These are phyloP conservation scores for Conus betulinus DNA, from an alignment of 1,140 invertebrate genomes.

Conservation along the genomic window DNA sequence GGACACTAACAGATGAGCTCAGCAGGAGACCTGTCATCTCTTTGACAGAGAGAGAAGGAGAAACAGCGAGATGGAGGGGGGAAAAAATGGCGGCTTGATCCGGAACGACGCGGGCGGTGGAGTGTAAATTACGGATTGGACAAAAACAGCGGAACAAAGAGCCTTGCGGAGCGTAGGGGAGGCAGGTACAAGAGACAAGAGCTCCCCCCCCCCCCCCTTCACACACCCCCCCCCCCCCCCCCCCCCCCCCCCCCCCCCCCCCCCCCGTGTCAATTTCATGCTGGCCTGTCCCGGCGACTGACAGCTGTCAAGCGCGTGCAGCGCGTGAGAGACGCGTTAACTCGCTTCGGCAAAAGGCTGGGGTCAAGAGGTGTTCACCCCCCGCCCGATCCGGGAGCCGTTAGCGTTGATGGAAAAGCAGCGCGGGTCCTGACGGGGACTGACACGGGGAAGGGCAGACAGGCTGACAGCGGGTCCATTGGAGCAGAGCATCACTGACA, in stretches of 20 bases:
- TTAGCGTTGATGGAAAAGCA: background rate
- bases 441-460: background rate
- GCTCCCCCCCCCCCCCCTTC: no score
- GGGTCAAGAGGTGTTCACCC: conserved; percentile 25
- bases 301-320: conserved; percentile 33
- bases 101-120: background rate
- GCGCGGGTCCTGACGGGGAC: background rate
- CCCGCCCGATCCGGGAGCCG: background rate
- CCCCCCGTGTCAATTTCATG: conserved; percentile 21
- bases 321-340: conserved; percentile 14
- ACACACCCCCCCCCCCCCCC: no score
- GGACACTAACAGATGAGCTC: conserved; percentile 13
- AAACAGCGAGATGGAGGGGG: background rate
- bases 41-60: background rate
- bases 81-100: background rate
- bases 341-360: background rate
- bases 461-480: background rate
- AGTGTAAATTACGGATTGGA: conserved; percentile 25
- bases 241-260: no score
- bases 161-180: background rate
- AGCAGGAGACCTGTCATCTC: background rate
- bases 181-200: conserved; percentile 27
- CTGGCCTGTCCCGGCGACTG: conserved; percentile 22
- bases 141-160: conserved; percentile 29
- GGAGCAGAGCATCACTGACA: no score